Conservation (phyloP, 2,797 vertebrate species). For the Chromis chromis region DNA sequence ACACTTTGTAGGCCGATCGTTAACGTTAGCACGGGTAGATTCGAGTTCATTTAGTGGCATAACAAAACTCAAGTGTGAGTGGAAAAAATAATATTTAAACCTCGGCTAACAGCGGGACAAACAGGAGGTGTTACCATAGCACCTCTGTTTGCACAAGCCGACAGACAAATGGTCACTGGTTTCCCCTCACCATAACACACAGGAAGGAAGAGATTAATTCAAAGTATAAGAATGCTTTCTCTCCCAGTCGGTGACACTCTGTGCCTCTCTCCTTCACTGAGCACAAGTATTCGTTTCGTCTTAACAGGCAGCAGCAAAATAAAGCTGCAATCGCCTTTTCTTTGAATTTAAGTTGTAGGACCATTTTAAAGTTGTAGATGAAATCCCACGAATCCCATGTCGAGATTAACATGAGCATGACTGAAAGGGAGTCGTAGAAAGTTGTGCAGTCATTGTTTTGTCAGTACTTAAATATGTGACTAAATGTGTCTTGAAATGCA, state of each 20-base stretch:
- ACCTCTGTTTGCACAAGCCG: conserved; percentile 58
- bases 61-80: conserved; percentile 18
- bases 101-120: conserved; percentile 35
- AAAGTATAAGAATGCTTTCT: conserved; percentile 24
- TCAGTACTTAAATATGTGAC: not conserved
- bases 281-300: not conserved
- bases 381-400: not conserved
- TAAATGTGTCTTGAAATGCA: not conserved
- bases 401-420: not conserved
- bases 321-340: not conserved
- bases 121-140: conserved; percentile 68
- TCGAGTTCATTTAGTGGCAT: conserved; percentile 21
- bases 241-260: not conserved
- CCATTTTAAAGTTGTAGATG: not conserved
- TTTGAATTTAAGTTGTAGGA: not conserved
- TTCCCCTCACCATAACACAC: conserved; percentile 55
- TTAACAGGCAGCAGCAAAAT: not conserved
- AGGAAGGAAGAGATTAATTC: conserved; percentile 68
- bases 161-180: conserved; percentile 54
- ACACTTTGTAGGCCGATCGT: not conserved
- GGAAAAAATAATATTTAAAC: conserved; percentile 49
- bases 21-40: conserved; percentile 10
- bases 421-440: not conserved
- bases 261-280: not conserved
- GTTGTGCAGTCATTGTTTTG: not conserved